Percentiles rank a stretch among this genome's conserved stretches.
phyloP scores from a whole-genome alignment of 1,140 invertebrate genomes.

The Eupristina koningsbergeri region DNA sequence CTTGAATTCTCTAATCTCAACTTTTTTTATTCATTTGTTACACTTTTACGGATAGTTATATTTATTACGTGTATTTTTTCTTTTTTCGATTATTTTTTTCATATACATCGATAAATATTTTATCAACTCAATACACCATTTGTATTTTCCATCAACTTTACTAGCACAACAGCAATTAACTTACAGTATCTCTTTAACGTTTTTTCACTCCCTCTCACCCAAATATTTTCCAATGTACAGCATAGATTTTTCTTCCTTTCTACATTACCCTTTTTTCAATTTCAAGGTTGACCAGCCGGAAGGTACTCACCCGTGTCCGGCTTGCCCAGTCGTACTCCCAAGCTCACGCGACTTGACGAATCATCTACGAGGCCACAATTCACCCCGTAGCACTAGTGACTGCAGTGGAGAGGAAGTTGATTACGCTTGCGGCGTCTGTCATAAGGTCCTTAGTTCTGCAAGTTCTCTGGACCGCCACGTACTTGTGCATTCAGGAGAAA shows the following conservation, averaged over 20 bases:
- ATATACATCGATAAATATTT: too few species aligned
- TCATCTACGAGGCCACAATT: slow-evolving; percentile 77
- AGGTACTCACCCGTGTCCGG: slow-evolving; percentile 70
- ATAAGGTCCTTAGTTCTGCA: slow-evolving; percentile 80
- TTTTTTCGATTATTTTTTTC: too few species aligned
- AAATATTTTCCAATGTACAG: background rate
- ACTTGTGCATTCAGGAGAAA: slow-evolving; percentile 82
- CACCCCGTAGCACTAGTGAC: slow-evolving; percentile 62
- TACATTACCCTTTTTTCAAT: slow-evolving; percentile 31
- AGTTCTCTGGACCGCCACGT: slow-evolving; percentile 85
- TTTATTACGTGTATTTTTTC: background rate
- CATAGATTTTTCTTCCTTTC: background rate
- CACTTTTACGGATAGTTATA: background rate
- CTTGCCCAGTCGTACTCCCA: slow-evolving; percentile 73
- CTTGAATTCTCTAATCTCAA: background rate
- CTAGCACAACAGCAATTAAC: too few species aligned
- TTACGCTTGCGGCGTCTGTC: slow-evolving; percentile 69
- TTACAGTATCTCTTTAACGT: too few species aligned
- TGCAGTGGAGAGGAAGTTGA: slow-evolving; percentile 58
- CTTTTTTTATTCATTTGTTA: background rate
- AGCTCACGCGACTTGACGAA: slow-evolving; percentile 76
- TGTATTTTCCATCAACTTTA: too few species aligned
- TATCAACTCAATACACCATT: too few species aligned
- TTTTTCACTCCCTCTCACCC: too few species aligned
- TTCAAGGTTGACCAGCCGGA: slow-evolving; percentile 52